These are phyloP conservation scores for Lasioglossum leucozonium DNA, from an alignment of 2,888 invertebrate species.

Conservation along the genomic window DNA sequence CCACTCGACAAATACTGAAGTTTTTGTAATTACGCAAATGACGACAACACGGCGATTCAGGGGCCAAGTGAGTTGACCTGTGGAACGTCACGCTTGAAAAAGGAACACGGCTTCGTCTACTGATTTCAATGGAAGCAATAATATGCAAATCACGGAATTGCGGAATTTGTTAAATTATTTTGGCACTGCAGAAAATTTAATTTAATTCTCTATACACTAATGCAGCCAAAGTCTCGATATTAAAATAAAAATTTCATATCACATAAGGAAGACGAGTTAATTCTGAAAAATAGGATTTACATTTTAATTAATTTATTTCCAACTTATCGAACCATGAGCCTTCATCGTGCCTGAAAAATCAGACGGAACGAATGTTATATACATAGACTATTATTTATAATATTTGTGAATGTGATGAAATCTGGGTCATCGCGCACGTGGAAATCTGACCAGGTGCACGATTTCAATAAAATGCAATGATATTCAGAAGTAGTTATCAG, in stretches of 20 bases:
- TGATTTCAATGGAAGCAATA: constrained; percentile 26
- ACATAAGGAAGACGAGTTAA: neutral
- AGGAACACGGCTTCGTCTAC: constrained; percentile 66
- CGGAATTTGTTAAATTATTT: neutral
- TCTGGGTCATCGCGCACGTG: neutral
- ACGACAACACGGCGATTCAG: constrained; percentile 56
- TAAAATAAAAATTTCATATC: neutral
- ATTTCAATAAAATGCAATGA: neutral
- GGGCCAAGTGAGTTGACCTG: constrained; percentile 71
- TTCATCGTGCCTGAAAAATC: neutral
- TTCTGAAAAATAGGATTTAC: neutral
- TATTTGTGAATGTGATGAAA: neutral
- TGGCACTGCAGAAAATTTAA: neutral
- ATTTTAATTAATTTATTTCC: neutral
- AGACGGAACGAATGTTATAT: neutral
- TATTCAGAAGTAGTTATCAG: neutral
- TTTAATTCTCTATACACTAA: neutral
- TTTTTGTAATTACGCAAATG: constrained; percentile 70
- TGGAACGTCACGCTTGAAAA: constrained; percentile 73
- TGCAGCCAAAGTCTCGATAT: neutral
- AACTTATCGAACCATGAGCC: no score
- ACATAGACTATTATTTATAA: neutral
- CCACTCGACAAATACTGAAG: constrained; percentile 55
- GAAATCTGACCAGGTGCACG: neutral
- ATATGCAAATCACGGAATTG: neutral